Base-by-base conservation (phyloP, 2,797 vertebrate genomes). In the Pangasius macronema region DNA sequence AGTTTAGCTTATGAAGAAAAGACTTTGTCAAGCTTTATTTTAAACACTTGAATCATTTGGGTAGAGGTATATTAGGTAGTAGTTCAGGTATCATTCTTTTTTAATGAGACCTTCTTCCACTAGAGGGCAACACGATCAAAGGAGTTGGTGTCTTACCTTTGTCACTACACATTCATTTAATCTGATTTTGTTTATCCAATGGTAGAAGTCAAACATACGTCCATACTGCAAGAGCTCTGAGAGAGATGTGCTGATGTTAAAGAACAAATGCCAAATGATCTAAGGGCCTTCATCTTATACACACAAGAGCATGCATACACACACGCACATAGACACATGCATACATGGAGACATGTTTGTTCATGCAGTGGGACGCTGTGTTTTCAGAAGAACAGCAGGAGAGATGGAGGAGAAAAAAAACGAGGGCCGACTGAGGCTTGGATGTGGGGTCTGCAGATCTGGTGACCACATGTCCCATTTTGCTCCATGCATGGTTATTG, bases 391-490 rank as follows among this genome's bases (percentile, higher is more conserved):
- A 95, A 93, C 91, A 93, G 94, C 92, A 91, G 92, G 94, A 92
- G 91, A 87, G 91, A 92, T 85, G 82, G 55, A 86, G 72, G 68
- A 91, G 84, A 93, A 90, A 91, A 46, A 42, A 63, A 27, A n/a
- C 57, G 75, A 76, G 73, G 84, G 85, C 87, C 57, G 82, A 86
- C 87, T 87, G 85, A 86, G 88, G n/a, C 63, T 83, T 33, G 84
- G 63, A 84, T 90, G 86, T 90, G 87, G 84, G 93, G 93, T 95
- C 84, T 79, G 82, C 86, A 83, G 89, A 91, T 93, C 95, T 96
- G 96, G 95, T 94, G 94, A 94, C 96, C 96, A 96, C 95, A 96
- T 96, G 96, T 96, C 92, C 93, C 87, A 76, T 88, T 92, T 90
- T 90, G 92, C 92, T 93, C 88, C 77, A 89, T 36, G 89, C 91